A percentile compares a stretch with the other conserved stretches of the same genome.
Evolutionary conservation across 2,797 vertebrate genomes (phyloP).

Genomic region (Pseudomugil gertrudae): DNA sequence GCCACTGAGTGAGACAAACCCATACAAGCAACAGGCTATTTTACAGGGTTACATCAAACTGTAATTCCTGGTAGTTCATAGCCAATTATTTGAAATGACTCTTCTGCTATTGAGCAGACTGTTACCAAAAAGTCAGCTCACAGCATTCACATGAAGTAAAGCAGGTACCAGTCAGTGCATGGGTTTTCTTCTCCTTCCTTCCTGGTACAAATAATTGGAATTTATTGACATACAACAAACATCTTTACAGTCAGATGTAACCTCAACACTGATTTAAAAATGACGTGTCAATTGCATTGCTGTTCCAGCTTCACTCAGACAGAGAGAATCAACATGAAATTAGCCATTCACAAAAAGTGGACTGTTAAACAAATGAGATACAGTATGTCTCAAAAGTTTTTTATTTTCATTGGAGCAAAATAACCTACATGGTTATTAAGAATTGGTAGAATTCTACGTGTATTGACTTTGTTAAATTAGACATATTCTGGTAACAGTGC

Average conservation of each 20-base stretch:
- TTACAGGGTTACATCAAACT: background rate
- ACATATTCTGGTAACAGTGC: slow-evolving; percentile 5
- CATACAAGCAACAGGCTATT: background rate
- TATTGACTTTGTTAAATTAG: slow-evolving; percentile 2
- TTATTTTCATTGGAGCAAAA: background rate
- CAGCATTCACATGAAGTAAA: background rate
- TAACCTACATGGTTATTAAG: background rate
- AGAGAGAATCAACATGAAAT: background rate
- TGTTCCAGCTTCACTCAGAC: too few relatives aligned
- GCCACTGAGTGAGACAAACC: background rate
- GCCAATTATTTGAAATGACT: background rate
- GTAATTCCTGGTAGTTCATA: background rate
- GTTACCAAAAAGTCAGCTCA: background rate
- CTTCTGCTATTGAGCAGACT: background rate
- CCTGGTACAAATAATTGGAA: too few relatives aligned
- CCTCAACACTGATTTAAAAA: background rate
- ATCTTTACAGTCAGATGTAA: background rate
- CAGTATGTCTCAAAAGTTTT: too few relatives aligned
- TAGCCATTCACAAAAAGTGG: background rate
- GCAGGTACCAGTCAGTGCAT: too few relatives aligned
- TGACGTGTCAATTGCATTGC: background rate
- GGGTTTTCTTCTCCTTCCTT: too few relatives aligned
- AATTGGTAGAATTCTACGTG: background rate
- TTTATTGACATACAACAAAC: too few relatives aligned
- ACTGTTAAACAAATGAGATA: too few relatives aligned